Evolutionary conservation across 2,113 vertebrate genomes (phyloP), one percentile per base, ranked within the genome.

Genomic region (Rhinichthys klamathensis): DNA sequence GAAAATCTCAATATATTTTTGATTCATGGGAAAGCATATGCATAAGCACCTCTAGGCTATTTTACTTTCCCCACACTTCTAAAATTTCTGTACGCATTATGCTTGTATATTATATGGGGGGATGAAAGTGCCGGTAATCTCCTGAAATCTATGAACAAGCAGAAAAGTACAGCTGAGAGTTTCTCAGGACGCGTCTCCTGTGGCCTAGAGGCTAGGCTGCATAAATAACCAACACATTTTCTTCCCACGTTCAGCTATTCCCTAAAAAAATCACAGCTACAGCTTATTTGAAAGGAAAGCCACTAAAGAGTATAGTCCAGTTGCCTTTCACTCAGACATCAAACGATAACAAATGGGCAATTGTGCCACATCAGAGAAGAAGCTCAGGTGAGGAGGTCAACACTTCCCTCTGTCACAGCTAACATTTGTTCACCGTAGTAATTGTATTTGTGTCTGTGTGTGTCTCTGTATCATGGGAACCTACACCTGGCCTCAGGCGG

Each of bases 361-460:
- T 18, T 41, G 16, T 25, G 49, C 27, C 13, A n/a, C 63, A 58
- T 65, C 25, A 74, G 41, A 73, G 80, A 30, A 75, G 35, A 69
- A 56, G 70, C 72, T 73, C 80, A 86, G 75, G 86, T 88, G 85
- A 80, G 56, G 77, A 85, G 87, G 72, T 89, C 86, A 87, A 76
- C 38, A 60, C 78, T 56, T 35, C 15, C 70, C 67, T 41, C 63
- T 2, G 23, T 23, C 18, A 49, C 69, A 69, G 54, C 54, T 49
- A 72, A 87, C 88, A 89, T 90, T 88, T 90, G 88, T 83, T 82
- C 82, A 67, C 25, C 12, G 80, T 63, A 58, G 84, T 49, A 81
- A 70, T 9, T 74, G 70, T 73, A 25, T 58, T 30, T 76, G 51
- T 56, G 56, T 75, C 61, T 79, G 82, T 41, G 72, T 65, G 83